Conservation (phyloP, 1,140 invertebrate species). For the Magallana gigas region DNA sequence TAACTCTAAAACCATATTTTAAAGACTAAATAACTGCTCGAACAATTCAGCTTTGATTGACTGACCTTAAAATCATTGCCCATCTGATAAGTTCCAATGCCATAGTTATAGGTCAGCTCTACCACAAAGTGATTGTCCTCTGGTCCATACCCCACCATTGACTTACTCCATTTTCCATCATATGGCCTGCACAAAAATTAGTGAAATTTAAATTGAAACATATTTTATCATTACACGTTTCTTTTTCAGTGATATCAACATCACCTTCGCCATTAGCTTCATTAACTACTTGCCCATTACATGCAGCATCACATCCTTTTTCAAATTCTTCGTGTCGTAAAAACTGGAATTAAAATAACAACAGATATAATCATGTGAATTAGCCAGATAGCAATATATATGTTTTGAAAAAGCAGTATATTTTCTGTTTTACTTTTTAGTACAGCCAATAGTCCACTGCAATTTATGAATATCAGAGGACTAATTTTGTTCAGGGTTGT, state of each 20-base stretch:
- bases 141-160: constrained; percentile 98
- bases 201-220: background rate
- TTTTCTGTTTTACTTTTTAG: no score
- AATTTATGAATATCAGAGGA: no score
- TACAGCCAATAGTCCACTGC: no score
- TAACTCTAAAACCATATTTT: no score
- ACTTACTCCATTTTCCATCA: constrained; percentile 98
- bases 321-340: constrained; percentile 97
- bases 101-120: constrained; percentile 99
- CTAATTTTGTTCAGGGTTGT: no score
- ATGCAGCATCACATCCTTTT: constrained; percentile 96
- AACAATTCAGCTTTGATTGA: no score
- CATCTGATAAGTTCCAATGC: constrained; percentile 89
- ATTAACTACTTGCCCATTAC: constrained; percentile 90
- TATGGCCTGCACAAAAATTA: constrained; percentile 85
- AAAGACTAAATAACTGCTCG: no score
- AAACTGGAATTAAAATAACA: constrained; percentile 83
- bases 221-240: background rate
- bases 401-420: no score
- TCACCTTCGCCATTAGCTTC: no score
- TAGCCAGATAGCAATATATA: background rate
- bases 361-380: background rate
- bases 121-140: constrained; percentile 97
- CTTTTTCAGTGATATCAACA: no score
- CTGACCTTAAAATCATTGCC: constrained; percentile 93